phyloP scores from a whole-genome alignment of 2,888 invertebrate genomes.

The Sphaeridia pumilis region DNA sequence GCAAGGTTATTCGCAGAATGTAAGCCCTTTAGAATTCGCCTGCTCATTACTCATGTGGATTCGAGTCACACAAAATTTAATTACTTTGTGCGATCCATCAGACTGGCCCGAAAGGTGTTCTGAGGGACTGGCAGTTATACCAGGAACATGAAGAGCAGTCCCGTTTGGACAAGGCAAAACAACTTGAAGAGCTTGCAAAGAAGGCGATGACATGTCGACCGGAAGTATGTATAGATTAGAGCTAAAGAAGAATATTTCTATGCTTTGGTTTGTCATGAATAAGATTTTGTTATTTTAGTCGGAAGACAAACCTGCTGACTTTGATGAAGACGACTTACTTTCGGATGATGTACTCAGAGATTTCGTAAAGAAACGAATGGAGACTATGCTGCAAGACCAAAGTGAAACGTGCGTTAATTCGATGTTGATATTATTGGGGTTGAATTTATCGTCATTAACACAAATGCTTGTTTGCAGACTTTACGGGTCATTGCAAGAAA shows the following conservation, averaged over 20 bases:
- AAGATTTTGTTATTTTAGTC: background rate
- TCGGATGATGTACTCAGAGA: conserved; percentile 66
- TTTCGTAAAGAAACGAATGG: conserved; percentile 81
- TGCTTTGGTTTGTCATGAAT: background rate
- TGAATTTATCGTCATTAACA: too few relatives aligned
- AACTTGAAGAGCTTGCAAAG: conserved; percentile 41
- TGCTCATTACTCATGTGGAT: background rate
- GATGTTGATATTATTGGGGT: too few relatives aligned
- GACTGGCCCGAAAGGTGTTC: conserved; percentile 93
- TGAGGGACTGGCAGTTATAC: conserved; percentile 88
- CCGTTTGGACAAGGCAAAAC: conserved; percentile 43
- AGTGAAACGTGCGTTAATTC: conserved; percentile 13
- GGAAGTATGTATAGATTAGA: too few relatives aligned
- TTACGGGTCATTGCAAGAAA: conserved; percentile 65
- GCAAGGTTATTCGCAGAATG: conserved; percentile 69
- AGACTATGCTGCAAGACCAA: conserved; percentile 52
- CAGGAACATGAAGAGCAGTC: conserved; percentile 80
- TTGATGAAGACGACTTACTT: conserved; percentile 68
- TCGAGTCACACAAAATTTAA: too few relatives aligned
- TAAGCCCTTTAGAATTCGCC: conserved; percentile 27
- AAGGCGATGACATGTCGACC: conserved; percentile 54
- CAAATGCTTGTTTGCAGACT: conserved; percentile 37
- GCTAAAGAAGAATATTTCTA: too few relatives aligned
- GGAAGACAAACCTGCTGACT: conserved; percentile 63
- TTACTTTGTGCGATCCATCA: too few relatives aligned